phyloP scores from a whole-genome alignment of 1,140 invertebrate genomes.

The Papilio machaon region DNA sequence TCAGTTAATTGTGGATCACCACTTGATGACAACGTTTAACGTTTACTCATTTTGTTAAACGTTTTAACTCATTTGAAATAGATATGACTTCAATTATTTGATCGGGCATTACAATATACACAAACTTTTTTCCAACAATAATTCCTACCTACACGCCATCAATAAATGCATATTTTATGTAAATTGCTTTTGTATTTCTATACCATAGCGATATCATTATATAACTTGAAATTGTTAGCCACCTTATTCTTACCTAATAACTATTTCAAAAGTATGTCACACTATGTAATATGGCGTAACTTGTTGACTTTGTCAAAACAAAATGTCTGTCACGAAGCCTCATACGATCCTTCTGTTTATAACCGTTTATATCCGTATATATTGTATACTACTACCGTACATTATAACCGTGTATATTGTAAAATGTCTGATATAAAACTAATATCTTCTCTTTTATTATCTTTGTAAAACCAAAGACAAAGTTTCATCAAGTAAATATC shows the following conservation, averaged over 20 bases:
- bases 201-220: not conserved
- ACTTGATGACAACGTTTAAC: not conserved
- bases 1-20: not conserved
- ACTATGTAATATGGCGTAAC: not conserved
- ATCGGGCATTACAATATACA: not conserved
- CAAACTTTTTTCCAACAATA: constrained; percentile 22
- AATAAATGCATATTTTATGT: constrained; percentile 37
- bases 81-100: constrained; percentile 24
- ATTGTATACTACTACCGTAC: too few relatives aligned
- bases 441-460: not conserved
- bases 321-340: constrained; percentile 6
- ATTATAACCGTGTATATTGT: not conserved
- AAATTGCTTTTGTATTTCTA: constrained; percentile 28
- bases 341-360: not conserved
- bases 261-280: constrained; percentile 8
- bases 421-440: not conserved
- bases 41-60: too few relatives aligned
- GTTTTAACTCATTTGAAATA: not conserved
- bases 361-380: not conserved
- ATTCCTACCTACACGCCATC: constrained; percentile 26
- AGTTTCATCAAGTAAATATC: too few relatives aligned
- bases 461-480: not conserved
- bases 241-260: not conserved
- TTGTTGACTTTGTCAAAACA: not conserved
- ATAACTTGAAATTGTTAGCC: not conserved